Evolutionary conservation across 2,888 invertebrate genomes (phyloP).

Genomic region (Cheilosia soror): DNA sequence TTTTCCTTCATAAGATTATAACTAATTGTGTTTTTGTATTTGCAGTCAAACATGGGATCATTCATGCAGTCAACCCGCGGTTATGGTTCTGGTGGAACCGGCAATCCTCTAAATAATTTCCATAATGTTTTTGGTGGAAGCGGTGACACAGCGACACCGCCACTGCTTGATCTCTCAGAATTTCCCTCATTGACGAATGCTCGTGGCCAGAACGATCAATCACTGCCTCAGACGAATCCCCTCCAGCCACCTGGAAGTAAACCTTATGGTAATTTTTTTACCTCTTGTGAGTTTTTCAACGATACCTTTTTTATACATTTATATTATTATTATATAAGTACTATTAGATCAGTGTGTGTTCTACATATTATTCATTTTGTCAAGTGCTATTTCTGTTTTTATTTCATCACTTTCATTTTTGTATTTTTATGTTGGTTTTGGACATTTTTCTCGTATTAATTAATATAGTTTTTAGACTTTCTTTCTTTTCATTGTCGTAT

Average conservation of each 20-base stretch:
- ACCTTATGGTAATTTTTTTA: constrained; percentile 91
- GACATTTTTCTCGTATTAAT: constrained; percentile 13
- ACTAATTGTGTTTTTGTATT: constrained; percentile 26
- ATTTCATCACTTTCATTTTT: constrained; percentile 54
- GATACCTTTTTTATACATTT: constrained; percentile 77
- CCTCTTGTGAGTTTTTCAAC: constrained; percentile 84
- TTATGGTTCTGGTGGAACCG: constrained; percentile 86
- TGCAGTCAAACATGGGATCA: constrained; percentile 87
- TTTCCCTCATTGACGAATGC: constrained; percentile 95
- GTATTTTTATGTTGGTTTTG: constrained; percentile 76
- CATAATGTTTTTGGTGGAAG: constrained; percentile 93
- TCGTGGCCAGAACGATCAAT: constrained; percentile 91
- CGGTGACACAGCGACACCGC: constrained; percentile 92
- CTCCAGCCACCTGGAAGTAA: constrained; percentile 96
- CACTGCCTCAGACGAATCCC: constrained; percentile 91
- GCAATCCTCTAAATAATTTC: constrained; percentile 88
- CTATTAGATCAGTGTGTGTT: constrained; percentile 43
- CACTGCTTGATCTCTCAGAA: constrained; percentile 95
- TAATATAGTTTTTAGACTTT: constrained; percentile 11
- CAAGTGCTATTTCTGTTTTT: constrained; percentile 47
- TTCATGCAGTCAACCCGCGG: constrained; percentile 86
- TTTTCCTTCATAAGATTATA: neutral
- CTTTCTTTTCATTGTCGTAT: neutral
- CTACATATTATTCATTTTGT: constrained; percentile 19
- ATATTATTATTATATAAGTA: constrained; percentile 58